Conservation (phyloP, 1,140 invertebrate genomes). For the Eriocheir sinensis region DNA sequence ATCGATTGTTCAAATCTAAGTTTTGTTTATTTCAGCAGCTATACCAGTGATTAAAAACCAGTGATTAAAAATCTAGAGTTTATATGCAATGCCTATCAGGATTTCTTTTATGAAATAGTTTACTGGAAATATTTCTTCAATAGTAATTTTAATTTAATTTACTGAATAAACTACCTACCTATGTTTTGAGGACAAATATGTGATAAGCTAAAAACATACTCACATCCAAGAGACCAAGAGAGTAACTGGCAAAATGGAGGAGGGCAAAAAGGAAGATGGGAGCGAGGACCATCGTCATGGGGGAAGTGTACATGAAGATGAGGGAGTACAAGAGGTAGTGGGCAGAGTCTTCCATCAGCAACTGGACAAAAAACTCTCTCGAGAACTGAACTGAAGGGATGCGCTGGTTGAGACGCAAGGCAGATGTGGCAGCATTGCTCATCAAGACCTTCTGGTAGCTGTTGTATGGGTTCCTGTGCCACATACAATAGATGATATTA, state of each 20-base stretch:
- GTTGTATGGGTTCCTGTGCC: constrained; percentile 89
- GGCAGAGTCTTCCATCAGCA: constrained; percentile 96
- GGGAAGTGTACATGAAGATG: constrained; percentile 94
- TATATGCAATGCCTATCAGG: too few species aligned
- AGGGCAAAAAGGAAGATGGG: constrained; percentile 95
- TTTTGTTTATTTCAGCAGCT: too few species aligned
- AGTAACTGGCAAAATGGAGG: constrained; percentile 95
- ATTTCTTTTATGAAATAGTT: too few species aligned
- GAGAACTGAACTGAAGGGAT: constrained; percentile 90
- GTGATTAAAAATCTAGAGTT: too few species aligned
- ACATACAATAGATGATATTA: constrained; percentile 43
- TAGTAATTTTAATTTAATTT: not conserved
- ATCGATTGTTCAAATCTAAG: too few species aligned
- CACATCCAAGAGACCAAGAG: constrained; percentile 93
- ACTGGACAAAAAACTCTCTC: constrained; percentile 89
- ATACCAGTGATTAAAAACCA: too few species aligned
- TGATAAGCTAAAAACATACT: too few species aligned
- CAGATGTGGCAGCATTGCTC: constrained; percentile 95
- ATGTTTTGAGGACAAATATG: too few species aligned
- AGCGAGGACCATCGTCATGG: constrained; percentile 94
- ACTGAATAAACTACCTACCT: not conserved
- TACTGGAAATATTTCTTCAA: not conserved
- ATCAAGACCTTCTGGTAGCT: constrained; percentile 95
- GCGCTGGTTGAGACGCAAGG: constrained; percentile 95
- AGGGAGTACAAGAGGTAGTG: constrained; percentile 97